A percentile compares a stretch with the other conserved stretches of the same genome.
These are phyloP conservation scores for Drosophila histrio DNA, from an alignment of 2,888 invertebrate species.

Conservation along the genomic window DNA sequence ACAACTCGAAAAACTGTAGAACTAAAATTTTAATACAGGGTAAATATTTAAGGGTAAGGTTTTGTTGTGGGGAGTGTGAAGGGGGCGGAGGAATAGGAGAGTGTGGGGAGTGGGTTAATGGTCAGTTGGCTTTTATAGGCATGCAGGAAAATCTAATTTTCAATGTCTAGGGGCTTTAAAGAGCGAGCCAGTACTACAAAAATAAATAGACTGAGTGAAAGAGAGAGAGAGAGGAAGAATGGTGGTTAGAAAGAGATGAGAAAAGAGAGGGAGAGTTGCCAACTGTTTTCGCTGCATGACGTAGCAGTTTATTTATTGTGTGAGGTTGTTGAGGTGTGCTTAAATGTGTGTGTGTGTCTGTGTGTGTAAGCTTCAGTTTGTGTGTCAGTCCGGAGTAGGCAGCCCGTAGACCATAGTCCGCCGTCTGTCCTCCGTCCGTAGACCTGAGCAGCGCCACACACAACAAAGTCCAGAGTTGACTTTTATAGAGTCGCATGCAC, in stretches of 20 bases:
- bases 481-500: constrained; percentile 83
- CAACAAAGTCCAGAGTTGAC: constrained; percentile 82
- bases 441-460: constrained; percentile 57
- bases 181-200: constrained; percentile 1
- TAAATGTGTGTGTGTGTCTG: constrained; percentile 20
- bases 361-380: constrained; percentile 51
- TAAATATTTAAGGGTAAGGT: constrained; percentile 20
- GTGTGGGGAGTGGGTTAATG: constrained; percentile 1
- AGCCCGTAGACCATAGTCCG: constrained; percentile 6
- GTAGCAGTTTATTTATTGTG: constrained; percentile 74
- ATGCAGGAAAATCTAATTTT: constrained; percentile 55
- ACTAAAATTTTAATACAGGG: constrained; percentile 15
- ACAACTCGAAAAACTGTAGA: constrained; percentile 29
- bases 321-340: constrained; percentile 61
- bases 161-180: constrained; percentile 43
- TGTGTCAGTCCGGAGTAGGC: constrained; percentile 46
- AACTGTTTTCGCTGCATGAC: constrained; percentile 72
- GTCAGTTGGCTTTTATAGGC: constrained; percentile 48
- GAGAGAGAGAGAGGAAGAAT: neutral
- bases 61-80: neutral
- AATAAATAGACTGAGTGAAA: neutral
- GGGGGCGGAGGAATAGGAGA: neutral
- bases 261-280: constrained; percentile 24
- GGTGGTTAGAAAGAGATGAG: neutral
- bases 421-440: constrained; percentile 5